Base-by-base conservation (phyloP, 1,140 invertebrate genomes). In the Dryas iulia region DNA sequence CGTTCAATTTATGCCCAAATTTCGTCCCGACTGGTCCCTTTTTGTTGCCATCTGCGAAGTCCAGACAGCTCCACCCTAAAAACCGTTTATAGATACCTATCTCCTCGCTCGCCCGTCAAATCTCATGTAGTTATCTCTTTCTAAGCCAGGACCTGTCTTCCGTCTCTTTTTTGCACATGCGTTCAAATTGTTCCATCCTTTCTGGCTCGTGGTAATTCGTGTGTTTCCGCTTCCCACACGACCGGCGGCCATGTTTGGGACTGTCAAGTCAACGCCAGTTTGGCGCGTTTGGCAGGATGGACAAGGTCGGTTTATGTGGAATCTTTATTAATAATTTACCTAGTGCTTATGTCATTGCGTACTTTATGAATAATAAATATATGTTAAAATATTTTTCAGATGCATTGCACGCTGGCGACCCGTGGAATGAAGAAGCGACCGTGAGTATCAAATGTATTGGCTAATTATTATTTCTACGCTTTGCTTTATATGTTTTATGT, bases 41-140 rank as follows among this genome's bases (percentile, higher is more conserved):
- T 91, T 91, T 89, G 89, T 89, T 87, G 74, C 83, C 86, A 91
- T 91, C 87, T 91, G 89, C 86, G 82, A 79, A 81, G 74, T 89
- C 86, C 86, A 91, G 89, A 91, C 89, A 88, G 84, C 89, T 90
- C 89, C 89, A 90, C 89, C 89, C 89, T 91, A 89, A 89, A 87
- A 90, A 88, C 86, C 79, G 84, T 88, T 90, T 87, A 85, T 77
- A 82, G 72, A 83, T 84, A 83, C 78, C 78, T 85, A 85, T 86
- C 78, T 84, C 77, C 83, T 91, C 81, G 76, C 87, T 82, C 89
- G 61, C 77, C 53, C 71, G 77, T 81, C 78, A 81, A 81, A 79
- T 82, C 71, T 57, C 66, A 76, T 91, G 83, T 79, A 67, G 78
- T 79, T 82, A 78, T 89, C 89, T 82, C 82, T 77, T 62, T 91